Evolutionary conservation across 2,797 vertebrate species (phyloP), one percentile per base, ranked within the genome.

Genomic region (Anguilla pacifica): DNA sequence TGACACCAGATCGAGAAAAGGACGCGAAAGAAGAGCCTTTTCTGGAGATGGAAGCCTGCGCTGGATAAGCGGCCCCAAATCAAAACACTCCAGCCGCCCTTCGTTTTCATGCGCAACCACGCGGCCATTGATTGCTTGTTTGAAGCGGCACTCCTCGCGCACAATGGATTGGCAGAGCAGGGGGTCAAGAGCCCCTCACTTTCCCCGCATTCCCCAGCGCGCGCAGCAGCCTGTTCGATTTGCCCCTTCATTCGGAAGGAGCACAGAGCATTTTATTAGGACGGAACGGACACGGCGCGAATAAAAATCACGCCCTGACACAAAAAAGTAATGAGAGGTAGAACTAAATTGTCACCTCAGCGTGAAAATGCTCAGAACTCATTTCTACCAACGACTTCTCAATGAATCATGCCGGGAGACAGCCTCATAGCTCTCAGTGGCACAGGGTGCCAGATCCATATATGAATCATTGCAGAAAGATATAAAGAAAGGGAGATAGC

Each of bases 121-220:
- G 77, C 77, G 77, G 74, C 77, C 77, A 81, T 81, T 81, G 77
- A 81, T 81, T 81, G 77, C 77, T n/a, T 51, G 77, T 81, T 81
- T 81, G 39, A 81, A 81, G 77, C 77, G 39, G 77, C 77, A 49
- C 77, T 81, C 77, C 77, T 46, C 77, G 77, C 19, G 77, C 77
- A 81, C 77, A 81, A 81, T 81, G 43, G 77, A 81, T 81, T n/a
- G 77, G 77, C 39, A 6, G 77, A 81, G 77, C 77, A 51, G 77
- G 77, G 77, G 77, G 77, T 81, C 77, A 81, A 49, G 77, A 81
- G 46, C 77, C 22, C 77, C 77, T 9, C 77, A n/a, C 77, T 22
- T 49, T n/a, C 77, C 72, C 46, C 22, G 77, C 77, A 49, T 49
- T 49, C 77, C 43, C 5, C 77, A 10, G 35, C 35, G 35, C 46